Conservation (phyloP, 1,140 invertebrate genomes). For the Neomicropteryx cornuta region DNA sequence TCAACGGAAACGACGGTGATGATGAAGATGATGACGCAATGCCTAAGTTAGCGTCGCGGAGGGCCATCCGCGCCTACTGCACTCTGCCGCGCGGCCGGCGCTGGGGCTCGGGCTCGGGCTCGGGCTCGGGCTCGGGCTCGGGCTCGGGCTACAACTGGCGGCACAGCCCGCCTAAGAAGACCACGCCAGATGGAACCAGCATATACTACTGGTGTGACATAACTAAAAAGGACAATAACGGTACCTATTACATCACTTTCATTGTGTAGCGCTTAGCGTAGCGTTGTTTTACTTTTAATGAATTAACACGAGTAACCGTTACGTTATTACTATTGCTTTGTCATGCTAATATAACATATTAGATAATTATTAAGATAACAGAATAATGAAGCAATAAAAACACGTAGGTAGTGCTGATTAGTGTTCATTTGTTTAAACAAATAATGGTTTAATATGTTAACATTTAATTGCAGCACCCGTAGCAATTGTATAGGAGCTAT, state of each 20-base stretch:
- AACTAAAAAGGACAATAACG: conserved; percentile 39
- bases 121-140: conserved; percentile 17
- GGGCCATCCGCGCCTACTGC: conserved; percentile 26
- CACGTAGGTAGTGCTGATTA: too few species aligned
- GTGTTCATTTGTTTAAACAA: too few species aligned
- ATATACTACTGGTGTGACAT: conserved; percentile 79
- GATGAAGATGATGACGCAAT: conserved; percentile 16
- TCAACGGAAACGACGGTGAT: conserved; percentile 15
- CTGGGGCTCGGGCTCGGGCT: conserved; percentile 29
- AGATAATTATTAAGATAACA: too few species aligned
- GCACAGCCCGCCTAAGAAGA: conserved; percentile 50
- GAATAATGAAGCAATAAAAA: too few species aligned
- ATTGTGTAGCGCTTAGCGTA: too few species aligned
- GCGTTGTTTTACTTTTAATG: too few species aligned
- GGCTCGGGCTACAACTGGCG: conserved; percentile 17
- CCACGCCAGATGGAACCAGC: conserved; percentile 66
- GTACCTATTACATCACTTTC: conserved; percentile 21
- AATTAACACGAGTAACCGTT: too few species aligned
- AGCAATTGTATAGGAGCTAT: too few species aligned
- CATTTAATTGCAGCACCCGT: too few species aligned
- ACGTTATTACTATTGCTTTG: too few species aligned
- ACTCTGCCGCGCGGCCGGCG: conserved; percentile 28
- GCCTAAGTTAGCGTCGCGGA: conserved; percentile 7
- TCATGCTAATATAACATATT: too few species aligned
- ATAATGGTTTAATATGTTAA: too few species aligned